Base-by-base conservation (phyloP, 1,140 invertebrate genomes). In the Artemia franciscana region DNA sequence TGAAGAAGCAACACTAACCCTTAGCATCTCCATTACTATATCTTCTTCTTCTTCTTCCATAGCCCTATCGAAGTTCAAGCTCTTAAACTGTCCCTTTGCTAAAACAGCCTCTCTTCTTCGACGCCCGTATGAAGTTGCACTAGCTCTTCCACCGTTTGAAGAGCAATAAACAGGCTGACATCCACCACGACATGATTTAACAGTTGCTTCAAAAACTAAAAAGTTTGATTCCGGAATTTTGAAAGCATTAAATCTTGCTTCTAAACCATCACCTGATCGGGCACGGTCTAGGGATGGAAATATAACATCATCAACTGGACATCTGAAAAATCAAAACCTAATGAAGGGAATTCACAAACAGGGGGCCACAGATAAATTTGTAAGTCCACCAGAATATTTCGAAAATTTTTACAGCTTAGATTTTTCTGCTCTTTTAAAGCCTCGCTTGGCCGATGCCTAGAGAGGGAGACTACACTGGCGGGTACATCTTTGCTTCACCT, bases 181-280 rank as follows among this genome's bases (percentile, higher is more conserved):
- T 0, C 87, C 88, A 63, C 89, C 86, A 57, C 87, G 74, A 67
- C 89, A 92, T 0, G 88, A 89, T 63, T 85, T 76, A 0, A 93
- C 88, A 0, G 85, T 92, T 1, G 90, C 90, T 74, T 93, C 88
- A 70, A 93, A 93, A 1, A 93, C 87, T 58, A 93, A 71, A 75
- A 91, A 91, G 71, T 92, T 92, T 0, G 89, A 91, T 76, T 92
- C 88, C 0, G 90, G 90, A 67, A 93, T 91, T 74, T 93, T 93
- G 68, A 92, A 93, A 2, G 90, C 90, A 73, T 91, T 91, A 70
- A 93, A 93, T 66, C 88, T 78, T 0, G 88, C 87, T 75, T 91
- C 88, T 5, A 92, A 74, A 7, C 86, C 89, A 68, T 91, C 87
- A 0, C 86, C 85, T 68, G 82, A 86, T 24, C 88, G 77, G 1